These are phyloP conservation scores for Belgica antarctica DNA, from an alignment of 2,888 invertebrate species.

Conservation along the genomic window DNA sequence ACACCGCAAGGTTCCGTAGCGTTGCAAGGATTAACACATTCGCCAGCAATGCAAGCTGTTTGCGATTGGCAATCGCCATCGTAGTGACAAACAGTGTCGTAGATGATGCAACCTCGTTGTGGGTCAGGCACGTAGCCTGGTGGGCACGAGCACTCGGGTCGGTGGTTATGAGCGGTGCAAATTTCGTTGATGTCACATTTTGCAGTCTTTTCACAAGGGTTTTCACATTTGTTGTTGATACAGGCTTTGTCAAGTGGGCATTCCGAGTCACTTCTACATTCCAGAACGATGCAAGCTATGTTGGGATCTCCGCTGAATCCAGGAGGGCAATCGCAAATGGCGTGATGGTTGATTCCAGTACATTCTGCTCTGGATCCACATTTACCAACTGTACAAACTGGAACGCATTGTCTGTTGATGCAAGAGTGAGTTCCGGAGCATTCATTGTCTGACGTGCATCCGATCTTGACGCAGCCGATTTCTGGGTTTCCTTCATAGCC, in stretches of 20 bases:
- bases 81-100: constrained; percentile 65
- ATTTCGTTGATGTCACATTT: constrained; percentile 71
- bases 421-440: constrained; percentile 83
- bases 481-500: constrained; percentile 85
- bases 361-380: constrained; percentile 80
- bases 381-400: constrained; percentile 71
- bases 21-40: constrained; percentile 80
- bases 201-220: constrained; percentile 68
- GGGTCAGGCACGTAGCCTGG: constrained; percentile 68
- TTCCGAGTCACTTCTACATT: constrained; percentile 74
- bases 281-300: constrained; percentile 73
- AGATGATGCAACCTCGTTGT: constrained; percentile 62
- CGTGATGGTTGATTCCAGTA: constrained; percentile 74
- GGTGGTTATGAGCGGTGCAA: constrained; percentile 74
- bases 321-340: constrained; percentile 75
- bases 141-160: constrained; percentile 78
- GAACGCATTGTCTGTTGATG: constrained; percentile 76
- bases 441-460: constrained; percentile 71
- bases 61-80: constrained; percentile 81
- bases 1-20: constrained; percentile 76
- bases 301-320: constrained; percentile 80
- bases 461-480: constrained; percentile 72
- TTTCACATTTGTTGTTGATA: constrained; percentile 74
- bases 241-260: constrained; percentile 80
- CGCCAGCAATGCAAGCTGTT: constrained; percentile 75